Conservation (phyloP, 1,140 invertebrate genomes). For the Drosophila sp. region DNA sequence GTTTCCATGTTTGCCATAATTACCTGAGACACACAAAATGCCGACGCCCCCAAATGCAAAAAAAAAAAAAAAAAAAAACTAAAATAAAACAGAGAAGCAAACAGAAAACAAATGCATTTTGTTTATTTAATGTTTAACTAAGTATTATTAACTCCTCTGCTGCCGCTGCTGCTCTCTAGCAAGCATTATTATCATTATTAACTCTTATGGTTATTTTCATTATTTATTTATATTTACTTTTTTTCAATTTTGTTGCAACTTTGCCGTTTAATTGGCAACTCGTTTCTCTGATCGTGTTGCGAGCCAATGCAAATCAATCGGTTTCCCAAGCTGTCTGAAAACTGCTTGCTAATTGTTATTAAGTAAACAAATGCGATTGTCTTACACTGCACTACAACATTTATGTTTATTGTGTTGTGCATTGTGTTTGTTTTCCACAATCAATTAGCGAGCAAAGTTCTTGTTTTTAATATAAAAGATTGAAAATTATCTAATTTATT, state of each 20-base stretch:
- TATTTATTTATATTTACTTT: too few species aligned
- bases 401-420: background rate
- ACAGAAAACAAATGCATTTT: constrained; percentile 21
- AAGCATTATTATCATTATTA: constrained; percentile 13
- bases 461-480: too few species aligned
- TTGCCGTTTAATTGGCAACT: constrained; percentile 39
- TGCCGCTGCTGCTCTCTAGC: background rate
- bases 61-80: background rate
- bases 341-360: constrained; percentile 45
- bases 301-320: constrained; percentile 50
- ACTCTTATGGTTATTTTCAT: background rate
- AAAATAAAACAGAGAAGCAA: too few species aligned
- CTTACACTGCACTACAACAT: constrained; percentile 28
- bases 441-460: too few species aligned
- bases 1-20: constrained; percentile 41
- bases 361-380: constrained; percentile 43
- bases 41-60: constrained; percentile 22
- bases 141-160: constrained; percentile 4
- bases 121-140: constrained; percentile 25
- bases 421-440: background rate
- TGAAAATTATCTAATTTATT: too few species aligned
- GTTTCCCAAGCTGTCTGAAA: constrained; percentile 33
- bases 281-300: constrained; percentile 41
- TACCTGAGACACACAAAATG: constrained; percentile 15
- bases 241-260: constrained; percentile 21